Base-by-base conservation (phyloP, 2,113 vertebrate genomes). In the Mionectes macconnelli region DNA sequence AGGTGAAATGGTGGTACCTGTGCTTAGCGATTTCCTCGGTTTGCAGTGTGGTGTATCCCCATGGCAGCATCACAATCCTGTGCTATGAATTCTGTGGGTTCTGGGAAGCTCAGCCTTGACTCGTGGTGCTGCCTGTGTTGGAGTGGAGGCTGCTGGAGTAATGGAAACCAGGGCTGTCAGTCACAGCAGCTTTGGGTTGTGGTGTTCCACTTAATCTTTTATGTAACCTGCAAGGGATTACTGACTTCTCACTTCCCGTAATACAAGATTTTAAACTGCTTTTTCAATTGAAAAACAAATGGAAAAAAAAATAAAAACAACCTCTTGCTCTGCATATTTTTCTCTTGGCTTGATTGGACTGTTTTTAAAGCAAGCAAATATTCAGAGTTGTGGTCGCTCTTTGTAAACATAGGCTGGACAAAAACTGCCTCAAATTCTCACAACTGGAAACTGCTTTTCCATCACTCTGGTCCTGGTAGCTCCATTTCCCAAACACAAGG, bases 121-220 rank as follows among this genome's bases (percentile, higher is more conserved):
- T 39, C 4, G 1, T 28, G 52, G 52, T 67, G 35, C 25, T 66
- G 70, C 49, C 60, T 57, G 45, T 5, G 1, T 35, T 50, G 57
- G 50, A 21, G 19, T 74, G 69, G 27, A 55, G 50, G 81, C 79
- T 94, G 37, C 45, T 68, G 1, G 50, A 44, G 78, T 55, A 44
- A 80, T 63, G 77, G 86, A 44, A 79, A 33, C 12, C 57, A 76
- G 30, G 9, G 73, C 70, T 95, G 84, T 73, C 89, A 89, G 22
- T 89, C 87, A 88, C 28, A 47, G 68, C 90, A 74, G 78, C 63
- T 86, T 69, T 28, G 27, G 67, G 68, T 60, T 56, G 28, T 79
- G 33, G 3, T 82, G 19, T 67, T 90, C 87, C 66, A 23, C 82
- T 91, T 97, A 96, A 83, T 76, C 90, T 91, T 95, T 97, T 96